Percentiles rank a stretch among this genome's conserved stretches.
These are phyloP conservation scores for Aphis craccivora DNA, from an alignment of 1,140 invertebrate species.

Conservation along the genomic window DNA sequence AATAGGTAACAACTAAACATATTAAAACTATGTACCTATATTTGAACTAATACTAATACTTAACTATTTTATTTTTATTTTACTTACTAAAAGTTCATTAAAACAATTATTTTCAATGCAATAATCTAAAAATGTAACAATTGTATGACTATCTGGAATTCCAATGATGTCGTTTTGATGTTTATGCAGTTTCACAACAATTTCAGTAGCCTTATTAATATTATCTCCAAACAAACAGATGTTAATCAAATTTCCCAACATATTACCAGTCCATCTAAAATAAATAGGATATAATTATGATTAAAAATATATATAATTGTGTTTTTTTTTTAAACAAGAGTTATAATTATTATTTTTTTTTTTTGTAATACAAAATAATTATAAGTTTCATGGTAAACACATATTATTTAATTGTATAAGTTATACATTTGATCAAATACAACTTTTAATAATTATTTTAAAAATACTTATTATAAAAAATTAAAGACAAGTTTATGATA, in stretches of 20 bases:
- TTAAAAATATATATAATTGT: too few species aligned
- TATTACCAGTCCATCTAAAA: conserved; percentile 69
- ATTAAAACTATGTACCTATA: not conserved
- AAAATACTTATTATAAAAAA: too few species aligned
- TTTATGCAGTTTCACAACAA: conserved; percentile 68
- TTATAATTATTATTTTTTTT: too few species aligned
- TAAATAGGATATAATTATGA: too few species aligned
- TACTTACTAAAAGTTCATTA: conserved; percentile 66
- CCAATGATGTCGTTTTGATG: conserved; percentile 67
- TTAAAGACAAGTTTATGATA: too few species aligned
- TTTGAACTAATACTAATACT: not conserved
- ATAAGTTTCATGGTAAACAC: too few species aligned
- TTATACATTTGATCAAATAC: too few species aligned
- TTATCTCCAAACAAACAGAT: conserved; percentile 66
- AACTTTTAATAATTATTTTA: too few species aligned
- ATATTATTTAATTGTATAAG: too few species aligned
- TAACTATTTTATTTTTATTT: not conserved
- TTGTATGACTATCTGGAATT: conserved; percentile 65
- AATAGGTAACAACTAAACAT: too few species aligned
- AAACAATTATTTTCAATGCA: conserved; percentile 66
- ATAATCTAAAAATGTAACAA: conserved; percentile 66
- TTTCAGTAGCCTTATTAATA: conserved; percentile 66
- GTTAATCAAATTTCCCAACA: conserved; percentile 68
- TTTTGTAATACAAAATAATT: too few species aligned
- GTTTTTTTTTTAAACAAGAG: too few species aligned